Evolutionary conservation across 53 echinoderm and acorn worm species (phyloP), one percentile per base, ranked within the genome.

Genomic region (Antedon mediterranea): DNA sequence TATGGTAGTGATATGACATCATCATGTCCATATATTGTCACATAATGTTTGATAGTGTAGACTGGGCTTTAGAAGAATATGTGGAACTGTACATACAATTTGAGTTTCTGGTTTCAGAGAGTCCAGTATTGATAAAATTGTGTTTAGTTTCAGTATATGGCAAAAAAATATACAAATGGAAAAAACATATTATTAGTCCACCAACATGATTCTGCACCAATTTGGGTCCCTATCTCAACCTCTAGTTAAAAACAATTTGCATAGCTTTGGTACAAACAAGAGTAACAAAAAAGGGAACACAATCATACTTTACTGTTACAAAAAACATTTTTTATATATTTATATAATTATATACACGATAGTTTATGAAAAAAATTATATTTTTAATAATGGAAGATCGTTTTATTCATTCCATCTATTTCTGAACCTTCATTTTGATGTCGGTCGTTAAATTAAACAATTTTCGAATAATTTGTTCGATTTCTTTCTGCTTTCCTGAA

Each of bases 401-500:
- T 2, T 26, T 15, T 57, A 18, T 57, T 8, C 9, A 57, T 11
- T 57, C 23, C 2, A 57, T 1, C 57, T 77, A 88, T 78, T 84
- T 83, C 71, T 91, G 91, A 73, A 91, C 80, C n/a, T 88, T 75
- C 18, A 81, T 74, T 26, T 83, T 79, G 8, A 91, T 85, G 31
- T 91, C 83, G 28, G 75, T 78, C 28, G 88, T 75, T 43, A 79
- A 80, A 43, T 83, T 82, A 32, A 85, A 85, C 32, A 91, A 74
- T 13, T 85, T 80, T 33, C 71, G 42, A 0, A 91, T 79, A 71
- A 91, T 77, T 0, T 81, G 71, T 30, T 78, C 88, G 7, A 88
- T 79, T 78, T 91, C 85, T 71, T 33, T 33, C 27, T 83, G 71
- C 0, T 81, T 85, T 29, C 82, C 85, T 14, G 83, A 78, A 0